A percentile compares a stretch with the other conserved stretches of the same genome.
Evolutionary conservation across 2,113 vertebrate genomes (phyloP).

Genomic region (Varanus salvator): DNA sequence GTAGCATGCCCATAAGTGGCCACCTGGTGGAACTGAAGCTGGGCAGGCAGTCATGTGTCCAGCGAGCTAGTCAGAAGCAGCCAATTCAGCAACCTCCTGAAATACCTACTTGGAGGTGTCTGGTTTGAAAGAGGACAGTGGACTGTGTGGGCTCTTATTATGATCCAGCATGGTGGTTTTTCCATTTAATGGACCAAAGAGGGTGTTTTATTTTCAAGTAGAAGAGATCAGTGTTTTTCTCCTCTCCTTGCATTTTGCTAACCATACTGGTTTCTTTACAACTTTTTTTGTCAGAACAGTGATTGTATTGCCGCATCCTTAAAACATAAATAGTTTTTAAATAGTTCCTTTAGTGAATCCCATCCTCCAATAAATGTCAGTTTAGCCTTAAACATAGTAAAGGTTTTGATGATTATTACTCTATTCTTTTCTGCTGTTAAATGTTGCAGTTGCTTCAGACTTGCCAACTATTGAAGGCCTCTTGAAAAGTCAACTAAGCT

Average conservation of each 20-base stretch:
- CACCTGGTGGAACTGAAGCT: too few species aligned
- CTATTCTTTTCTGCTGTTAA: background rate
- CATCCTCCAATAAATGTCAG: background rate
- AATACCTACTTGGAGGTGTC: background rate
- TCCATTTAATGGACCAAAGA: background rate
- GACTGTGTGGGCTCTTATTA: background rate
- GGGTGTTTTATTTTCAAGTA: background rate
- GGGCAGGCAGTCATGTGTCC: too few species aligned
- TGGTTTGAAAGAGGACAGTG: background rate
- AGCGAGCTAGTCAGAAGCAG: too few species aligned
- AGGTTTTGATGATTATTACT: background rate
- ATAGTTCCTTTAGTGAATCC: background rate
- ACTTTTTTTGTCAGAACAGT: background rate
- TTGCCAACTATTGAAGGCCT: background rate
- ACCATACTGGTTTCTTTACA: background rate
- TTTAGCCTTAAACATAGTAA: background rate
- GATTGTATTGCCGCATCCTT: background rate
- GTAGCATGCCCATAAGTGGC: background rate
- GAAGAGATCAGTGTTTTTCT: slow-evolving; percentile 1
- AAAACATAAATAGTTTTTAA: background rate
- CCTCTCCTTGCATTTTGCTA: background rate
- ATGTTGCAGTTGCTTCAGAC: background rate
- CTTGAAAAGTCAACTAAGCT: background rate
- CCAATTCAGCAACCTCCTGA: too few species aligned
- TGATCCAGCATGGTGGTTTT: background rate